phyloP scores from a whole-genome alignment of 2,797 vertebrate species.

The Pantherophis alleghaniensis region DNA sequence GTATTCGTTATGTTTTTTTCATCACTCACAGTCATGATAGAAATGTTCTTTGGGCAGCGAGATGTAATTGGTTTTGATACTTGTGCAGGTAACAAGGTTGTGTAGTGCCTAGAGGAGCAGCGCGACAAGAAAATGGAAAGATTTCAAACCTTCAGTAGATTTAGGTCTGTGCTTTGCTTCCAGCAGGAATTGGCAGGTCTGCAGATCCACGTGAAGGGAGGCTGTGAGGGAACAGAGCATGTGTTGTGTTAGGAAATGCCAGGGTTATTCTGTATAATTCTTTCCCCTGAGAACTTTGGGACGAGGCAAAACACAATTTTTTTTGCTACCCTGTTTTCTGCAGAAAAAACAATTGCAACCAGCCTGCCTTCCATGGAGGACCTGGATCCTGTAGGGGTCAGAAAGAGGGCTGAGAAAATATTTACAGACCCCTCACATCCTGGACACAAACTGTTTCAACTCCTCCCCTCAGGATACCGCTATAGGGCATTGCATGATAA shows the following conservation, averaged over 20 bases:
- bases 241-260: background rate
- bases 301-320: background rate
- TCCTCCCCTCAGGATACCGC: background rate
- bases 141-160: background rate
- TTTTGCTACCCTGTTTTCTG: background rate
- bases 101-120: background rate
- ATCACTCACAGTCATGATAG: background rate
- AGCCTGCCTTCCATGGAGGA: background rate
- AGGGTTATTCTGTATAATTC: background rate
- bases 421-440: background rate
- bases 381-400: background rate
- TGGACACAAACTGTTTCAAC: background rate
- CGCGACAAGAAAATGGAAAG: background rate
- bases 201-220: background rate
- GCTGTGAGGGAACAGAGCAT: background rate
- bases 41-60: background rate
- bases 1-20: background rate
- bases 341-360: background rate
- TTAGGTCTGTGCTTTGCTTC: background rate
- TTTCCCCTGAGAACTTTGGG: background rate
- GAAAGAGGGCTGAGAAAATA: background rate
- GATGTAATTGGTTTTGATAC: conserved; percentile 16
- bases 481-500: background rate
- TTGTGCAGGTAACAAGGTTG: background rate
- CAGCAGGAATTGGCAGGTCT: background rate